Evolutionary conservation across 2,888 invertebrate species (phyloP), one percentile per base, ranked within the genome.

Genomic region (Lingula anatina): DNA sequence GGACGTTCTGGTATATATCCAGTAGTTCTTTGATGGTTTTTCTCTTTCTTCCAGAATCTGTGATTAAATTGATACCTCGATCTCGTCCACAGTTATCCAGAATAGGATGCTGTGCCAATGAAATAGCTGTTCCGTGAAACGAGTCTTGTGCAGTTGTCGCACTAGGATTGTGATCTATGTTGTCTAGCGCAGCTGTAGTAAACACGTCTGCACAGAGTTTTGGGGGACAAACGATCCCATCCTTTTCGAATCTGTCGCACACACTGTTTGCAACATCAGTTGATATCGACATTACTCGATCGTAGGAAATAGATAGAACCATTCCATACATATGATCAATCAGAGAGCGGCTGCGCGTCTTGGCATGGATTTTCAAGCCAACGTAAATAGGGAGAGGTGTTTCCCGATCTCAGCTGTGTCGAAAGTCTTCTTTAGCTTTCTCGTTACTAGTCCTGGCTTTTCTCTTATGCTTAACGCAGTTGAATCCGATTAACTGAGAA

Each of bases 221-320:
- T 4, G 28, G 47, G 18, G 47, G 50, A 49, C 49, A 50, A 18
- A 49, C 39, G n/a, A 39, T 27, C n/a, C 38, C 47, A 49, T 49
- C 47, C 18, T 37, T 15, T 18, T 36, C 47, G 24, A 47, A 56
- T 20, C 46, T 23, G 39, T 25, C 36, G 3, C 43, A 40, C 35
- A 43, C 41, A 23, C 40, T 23, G 20, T 55, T 39, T 12, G 40
- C 51, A 12, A 51, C 21, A 24, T 47, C 45, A 27, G 54, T 37
- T 7, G 51, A 49, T 15, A 59, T 49, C 36, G 51, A 53, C 20
- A 59, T 31, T 9, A 59, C 58, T 36, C 59, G 44, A n/a, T 53
- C 51, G 47, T 59, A 59, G 7, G 54, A 54, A 35, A 59, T 51
- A 25, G 50, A 39, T 2, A 59, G 9, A 20, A 55, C 57, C 38